A percentile compares a stretch with the other conserved stretches of the same genome.
These are phyloP conservation scores for Apis dorsata DNA, from an alignment of 1,140 invertebrate species.

Conservation along the genomic window DNA sequence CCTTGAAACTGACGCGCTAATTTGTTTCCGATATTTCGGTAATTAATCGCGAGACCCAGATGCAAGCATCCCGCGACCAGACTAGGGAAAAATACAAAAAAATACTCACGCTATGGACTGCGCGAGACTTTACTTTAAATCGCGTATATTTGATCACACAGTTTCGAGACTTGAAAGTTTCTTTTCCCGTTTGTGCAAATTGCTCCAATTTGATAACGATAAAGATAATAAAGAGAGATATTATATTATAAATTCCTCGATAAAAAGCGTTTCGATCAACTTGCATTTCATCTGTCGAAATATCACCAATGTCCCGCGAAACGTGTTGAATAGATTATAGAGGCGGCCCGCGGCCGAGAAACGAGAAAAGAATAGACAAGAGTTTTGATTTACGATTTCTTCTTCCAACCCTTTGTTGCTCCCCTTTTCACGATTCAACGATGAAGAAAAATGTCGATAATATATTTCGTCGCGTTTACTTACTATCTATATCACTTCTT, in stretches of 20 bases:
- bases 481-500: background rate
- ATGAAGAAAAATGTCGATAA: conserved; percentile 11
- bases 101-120: too few species aligned
- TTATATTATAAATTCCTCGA: too few species aligned
- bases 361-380: conserved; percentile 26
- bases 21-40: conserved; percentile 41
- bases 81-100: background rate
- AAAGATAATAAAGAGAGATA: too few species aligned
- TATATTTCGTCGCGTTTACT: background rate
- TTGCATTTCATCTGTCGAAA: conserved; percentile 22
- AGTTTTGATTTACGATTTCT: conserved; percentile 30
- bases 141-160: too few species aligned
- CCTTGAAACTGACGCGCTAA: background rate
- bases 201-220: too few species aligned
- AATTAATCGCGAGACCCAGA: conserved; percentile 10
- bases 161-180: too few species aligned
- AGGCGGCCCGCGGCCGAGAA: conserved; percentile 5
- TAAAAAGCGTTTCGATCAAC: background rate
- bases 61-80: background rate
- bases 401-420: conserved; percentile 5
- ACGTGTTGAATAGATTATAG: conserved; percentile 36
- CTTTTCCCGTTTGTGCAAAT: too few species aligned
- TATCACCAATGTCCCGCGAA: conserved; percentile 17
- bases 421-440: background rate
- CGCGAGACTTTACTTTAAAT: too few species aligned